phyloP scores from a whole-genome alignment of 2,888 invertebrate species.

The Pheosia tremula region DNA sequence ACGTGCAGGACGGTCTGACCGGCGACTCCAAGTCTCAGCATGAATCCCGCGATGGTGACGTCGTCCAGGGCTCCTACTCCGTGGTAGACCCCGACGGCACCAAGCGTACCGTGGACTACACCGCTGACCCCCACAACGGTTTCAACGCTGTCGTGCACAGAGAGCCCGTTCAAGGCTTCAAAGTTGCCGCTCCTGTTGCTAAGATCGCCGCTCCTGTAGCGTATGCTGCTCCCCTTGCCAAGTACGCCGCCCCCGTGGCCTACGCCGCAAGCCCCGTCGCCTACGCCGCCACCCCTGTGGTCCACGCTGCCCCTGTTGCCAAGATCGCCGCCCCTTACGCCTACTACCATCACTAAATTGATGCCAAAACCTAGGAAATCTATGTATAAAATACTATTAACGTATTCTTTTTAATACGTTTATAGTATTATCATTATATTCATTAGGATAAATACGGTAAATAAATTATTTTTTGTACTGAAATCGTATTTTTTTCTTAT shows the following conservation, averaged over 20 bases:
- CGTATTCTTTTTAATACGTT: slow-evolving; percentile 47
- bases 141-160: slow-evolving; percentile 84
- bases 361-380: slow-evolving; percentile 59
- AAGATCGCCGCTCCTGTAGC: slow-evolving; percentile 37
- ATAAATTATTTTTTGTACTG: slow-evolving; percentile 27
- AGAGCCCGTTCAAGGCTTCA: slow-evolving; percentile 60
- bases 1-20: slow-evolving; percentile 82
- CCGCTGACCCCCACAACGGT: slow-evolving; percentile 75
- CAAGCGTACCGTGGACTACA: slow-evolving; percentile 82
- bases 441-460: slow-evolving; percentile 54
- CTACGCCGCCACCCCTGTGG: slow-evolving; percentile 61
- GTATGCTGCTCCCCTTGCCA: slow-evolving; percentile 26
- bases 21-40: slow-evolving; percentile 77
- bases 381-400: slow-evolving; percentile 42
- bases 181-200: slow-evolving; percentile 54
- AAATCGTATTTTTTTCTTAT: not conserved
- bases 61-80: slow-evolving; percentile 81
- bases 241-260: slow-evolving; percentile 60
- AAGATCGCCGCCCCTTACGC: slow-evolving; percentile 55
- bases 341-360: slow-evolving; percentile 68
- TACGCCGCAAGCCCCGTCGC: slow-evolving; percentile 68
- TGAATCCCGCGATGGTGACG: slow-evolving; percentile 74
- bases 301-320: slow-evolving; percentile 57
- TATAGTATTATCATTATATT: slow-evolving; percentile 37
- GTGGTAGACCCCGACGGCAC: slow-evolving; percentile 83